Evolutionary conservation across 2,888 invertebrate species (phyloP), one percentile per base, ranked within the genome.

Genomic region (Sminthurinus aureus): DNA sequence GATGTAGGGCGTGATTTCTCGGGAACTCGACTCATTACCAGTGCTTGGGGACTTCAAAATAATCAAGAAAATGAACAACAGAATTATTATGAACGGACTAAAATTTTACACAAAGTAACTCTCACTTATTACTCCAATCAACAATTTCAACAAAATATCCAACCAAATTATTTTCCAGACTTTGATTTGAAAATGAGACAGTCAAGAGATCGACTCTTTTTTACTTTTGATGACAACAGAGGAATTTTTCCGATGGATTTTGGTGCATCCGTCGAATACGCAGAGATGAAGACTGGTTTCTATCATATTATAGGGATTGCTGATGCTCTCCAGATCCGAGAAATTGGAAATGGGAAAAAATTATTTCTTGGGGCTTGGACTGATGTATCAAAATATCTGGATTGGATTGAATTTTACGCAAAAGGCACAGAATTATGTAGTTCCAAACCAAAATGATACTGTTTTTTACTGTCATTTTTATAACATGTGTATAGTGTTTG

Each of bases 301-400:
- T 79, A 79, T 38, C 69, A 79, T 69, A 26, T 64, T 11, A 20
- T 79, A 11, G 79, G 79, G n/a, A 69, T 79, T 3, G 79, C 79
- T 38, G 38, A 38, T 67, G 26, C 79, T 11, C 18, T 79, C 38
- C 67, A 79, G 50, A 13, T 38, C 18, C 2, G 4, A 11, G 20
- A 67, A 6, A 51, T 22, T 9, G n/a, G 11, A 6, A 58, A 52
- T 22, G 50, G 38, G 11, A 22, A 24, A 18, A 26, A 79, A 67
- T 18, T 20, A 38, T n/a, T 79, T n/a, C 20, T 79, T 0, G 79
- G 79, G 11, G 69, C 67, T 50, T 79, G 79, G 79, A 79, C 79
- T 9, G 79, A 79, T 50, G 79, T 79, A 0, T 50, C 50, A 8
- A 67, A 69, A n/a, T 79, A 50, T 50, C 18, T 79, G 18, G 12